Conservation (phyloP, 1,140 invertebrate species). For the Microplitis demolitor region DNA sequence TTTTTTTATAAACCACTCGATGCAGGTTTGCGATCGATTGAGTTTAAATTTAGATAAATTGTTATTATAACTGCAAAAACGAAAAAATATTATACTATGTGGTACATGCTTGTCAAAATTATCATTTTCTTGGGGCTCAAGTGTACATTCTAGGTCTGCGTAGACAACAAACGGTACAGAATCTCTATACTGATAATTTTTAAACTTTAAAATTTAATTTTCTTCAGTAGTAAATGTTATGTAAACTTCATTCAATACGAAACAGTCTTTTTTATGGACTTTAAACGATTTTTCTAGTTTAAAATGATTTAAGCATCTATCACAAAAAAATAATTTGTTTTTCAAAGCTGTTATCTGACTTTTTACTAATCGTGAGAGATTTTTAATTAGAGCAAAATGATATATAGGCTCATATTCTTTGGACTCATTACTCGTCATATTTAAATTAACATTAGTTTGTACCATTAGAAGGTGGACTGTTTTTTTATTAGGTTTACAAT, state of each 20-base stretch:
- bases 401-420: neutral
- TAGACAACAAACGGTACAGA: conserved; percentile 14
- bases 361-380: conserved; percentile 4
- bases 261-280: conserved; percentile 3
- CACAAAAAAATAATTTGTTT: neutral
- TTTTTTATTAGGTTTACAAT: no score
- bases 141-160: conserved; percentile 28
- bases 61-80: conserved; percentile 20
- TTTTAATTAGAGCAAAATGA: conserved; percentile 4
- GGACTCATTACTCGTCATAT: neutral
- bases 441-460: neutral
- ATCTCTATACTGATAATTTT: neutral
- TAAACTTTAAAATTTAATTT: neutral
- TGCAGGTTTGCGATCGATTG: conserved; percentile 29
- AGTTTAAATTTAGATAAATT: conserved; percentile 16
- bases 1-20: conserved; percentile 37
- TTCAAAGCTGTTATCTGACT: neutral
- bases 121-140: neutral
- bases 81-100: conserved; percentile 19
- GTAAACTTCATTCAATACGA: neutral
- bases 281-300: neutral
- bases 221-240: neutral
- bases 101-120: neutral
- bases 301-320: conserved; percentile 11
- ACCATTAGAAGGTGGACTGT: neutral